Base-by-base conservation (phyloP, 2,113 vertebrate species). In the Perca flavescens region DNA sequence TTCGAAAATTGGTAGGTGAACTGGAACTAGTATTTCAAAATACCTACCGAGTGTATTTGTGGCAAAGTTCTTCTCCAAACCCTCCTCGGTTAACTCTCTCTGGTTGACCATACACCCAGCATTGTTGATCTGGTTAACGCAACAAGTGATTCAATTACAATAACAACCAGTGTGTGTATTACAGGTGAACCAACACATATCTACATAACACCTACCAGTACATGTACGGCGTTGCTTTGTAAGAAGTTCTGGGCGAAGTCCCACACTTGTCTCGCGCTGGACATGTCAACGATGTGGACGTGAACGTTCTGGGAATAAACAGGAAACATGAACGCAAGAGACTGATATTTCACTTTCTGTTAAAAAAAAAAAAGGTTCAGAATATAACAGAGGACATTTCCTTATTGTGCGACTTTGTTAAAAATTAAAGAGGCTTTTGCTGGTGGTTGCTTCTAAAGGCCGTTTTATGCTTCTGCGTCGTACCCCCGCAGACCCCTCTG, bases 61-160 rank as follows among this genome's bases (percentile, higher is more conserved):
- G 56, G 96, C 95, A 88, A 97, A 97, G 92, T 97, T 97, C 85
- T 96, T 97, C 94, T 97, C 96, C 64, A 98, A 79, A 17, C 95
- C 94, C 50, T 97, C 96, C 78, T 96, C 95, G 1, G 95, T 96
- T 57, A 97, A 4, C 80, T 97, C 96, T 58, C 95, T 94, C 92
- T 92, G 95, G 94, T 96, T 96, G 73, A 97, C 94, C 96, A 97
- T 97, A 60, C 96, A 97, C 10, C 96, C 96, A 0, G 96, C 95
- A 61, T 97, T 97, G 91, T 96, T 97, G 73, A 97, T 94, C 97
- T 97, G 90, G 31, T 21, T 54, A 79, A 74, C 15, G 62, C 2
- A 3, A 74, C 15, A 21, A 9, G 6, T 3, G 22, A 9, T 47
- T 56, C 0, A 61, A 25, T 46, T 6, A 52, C 0, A 6, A n/a